Percentiles rank a stretch among this genome's conserved stretches.
Evolutionary conservation across 2,797 vertebrate genomes (phyloP).

Genomic region (Scolopax bukidnonensis): DNA sequence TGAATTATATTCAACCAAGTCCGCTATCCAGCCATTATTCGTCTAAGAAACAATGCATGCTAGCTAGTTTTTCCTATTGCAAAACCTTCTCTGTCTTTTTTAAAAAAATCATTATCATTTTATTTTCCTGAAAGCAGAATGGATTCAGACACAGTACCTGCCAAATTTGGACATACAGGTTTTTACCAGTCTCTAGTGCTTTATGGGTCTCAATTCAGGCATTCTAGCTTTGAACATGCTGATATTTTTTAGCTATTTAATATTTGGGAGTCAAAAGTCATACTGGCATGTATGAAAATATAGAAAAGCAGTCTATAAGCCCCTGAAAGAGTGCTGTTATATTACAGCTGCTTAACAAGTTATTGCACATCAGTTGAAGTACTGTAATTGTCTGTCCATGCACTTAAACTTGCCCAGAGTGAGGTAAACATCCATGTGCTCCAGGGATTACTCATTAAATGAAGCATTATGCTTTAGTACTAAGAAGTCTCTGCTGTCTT

Average conservation of each 20-base stretch:
- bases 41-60: not conserved
- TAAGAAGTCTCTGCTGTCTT: not conserved
- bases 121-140: not conserved
- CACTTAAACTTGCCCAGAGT: constrained; percentile 37
- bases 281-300: not conserved
- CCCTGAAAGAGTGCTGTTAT: not conserved
- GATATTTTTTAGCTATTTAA: not conserved
- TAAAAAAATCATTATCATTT: not conserved
- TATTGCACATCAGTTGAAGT: not conserved
- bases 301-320: not conserved
- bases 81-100: not conserved
- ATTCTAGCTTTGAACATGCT: not conserved
- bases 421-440: constrained; percentile 33
- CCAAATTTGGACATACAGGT: not conserved
- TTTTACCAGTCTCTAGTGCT: not conserved
- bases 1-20: not conserved
- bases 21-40: not conserved
- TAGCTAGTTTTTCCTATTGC: not conserved
- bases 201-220: not conserved
- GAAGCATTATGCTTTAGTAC: constrained; percentile 14
- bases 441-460: constrained; percentile 45
- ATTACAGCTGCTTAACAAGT: not conserved
- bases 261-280: not conserved
- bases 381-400: constrained; percentile 6
- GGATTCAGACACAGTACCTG: not conserved